These are phyloP conservation scores for Stigmatopora nigra DNA, from an alignment of 2,113 vertebrate genomes.

Conservation along the genomic window DNA sequence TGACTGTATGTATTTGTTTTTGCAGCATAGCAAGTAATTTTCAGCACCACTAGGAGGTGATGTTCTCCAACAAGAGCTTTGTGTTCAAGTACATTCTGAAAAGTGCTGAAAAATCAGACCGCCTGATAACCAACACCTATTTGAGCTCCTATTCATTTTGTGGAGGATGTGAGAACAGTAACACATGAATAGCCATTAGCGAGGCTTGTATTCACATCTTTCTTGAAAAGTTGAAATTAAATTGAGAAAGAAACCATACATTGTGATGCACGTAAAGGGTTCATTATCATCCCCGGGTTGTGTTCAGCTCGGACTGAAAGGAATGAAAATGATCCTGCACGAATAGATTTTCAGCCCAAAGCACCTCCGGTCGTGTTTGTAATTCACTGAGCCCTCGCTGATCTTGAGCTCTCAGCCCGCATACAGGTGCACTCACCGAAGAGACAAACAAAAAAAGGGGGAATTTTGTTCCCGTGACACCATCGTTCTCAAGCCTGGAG, in stretches of 20 bases:
- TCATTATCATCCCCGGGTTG: conserved; percentile 9
- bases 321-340: conserved; percentile 13
- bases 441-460: conserved; percentile 21
- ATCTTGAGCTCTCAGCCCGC: conserved; percentile 33
- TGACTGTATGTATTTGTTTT: no score
- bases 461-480: conserved; percentile 1
- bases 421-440: conserved; percentile 22
- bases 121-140: conserved; percentile 60
- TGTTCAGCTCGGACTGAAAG: conserved; percentile 16
- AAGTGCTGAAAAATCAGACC: conserved; percentile 37
- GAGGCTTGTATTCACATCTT: conserved; percentile 14
- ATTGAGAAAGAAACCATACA: conserved; percentile 18
- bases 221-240: conserved; percentile 7
- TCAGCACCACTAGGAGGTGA: conserved; percentile 42
- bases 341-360: conserved; percentile 1
- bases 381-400: conserved; percentile 23
- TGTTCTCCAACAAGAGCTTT: conserved; percentile 18
- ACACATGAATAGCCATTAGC: conserved; percentile 24
- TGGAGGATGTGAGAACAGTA: conserved; percentile 3
- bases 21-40: not conserved
- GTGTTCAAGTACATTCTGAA: not conserved
- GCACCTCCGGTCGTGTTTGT: conserved; percentile 18
- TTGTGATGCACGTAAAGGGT: conserved; percentile 11
- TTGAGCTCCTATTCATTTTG: conserved; percentile 20
- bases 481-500: conserved; percentile 17